Evolutionary conservation across 2,113 vertebrate genomes (phyloP).

Genomic region (Naja naja): DNA sequence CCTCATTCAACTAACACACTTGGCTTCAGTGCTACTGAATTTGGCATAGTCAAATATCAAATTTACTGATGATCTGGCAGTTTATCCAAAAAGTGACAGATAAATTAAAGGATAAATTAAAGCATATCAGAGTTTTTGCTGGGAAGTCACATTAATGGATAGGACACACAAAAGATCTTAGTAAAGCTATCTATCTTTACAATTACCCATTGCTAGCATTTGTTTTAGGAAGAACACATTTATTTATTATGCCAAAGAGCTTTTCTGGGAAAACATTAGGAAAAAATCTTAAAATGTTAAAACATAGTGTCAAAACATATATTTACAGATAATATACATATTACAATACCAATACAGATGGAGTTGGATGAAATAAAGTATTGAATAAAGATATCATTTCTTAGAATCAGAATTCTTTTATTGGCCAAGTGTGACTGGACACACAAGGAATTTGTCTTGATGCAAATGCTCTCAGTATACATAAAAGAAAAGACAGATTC

Average conservation of each 20-base stretch:
- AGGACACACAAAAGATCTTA: not conserved
- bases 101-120: not conserved
- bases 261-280: not conserved
- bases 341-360: not conserved
- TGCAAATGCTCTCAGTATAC: no score
- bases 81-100: not conserved
- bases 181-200: not conserved
- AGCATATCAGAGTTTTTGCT: not conserved
- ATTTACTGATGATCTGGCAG: not conserved
- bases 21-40: not conserved
- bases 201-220: not conserved
- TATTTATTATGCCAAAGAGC: not conserved
- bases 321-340: not conserved
- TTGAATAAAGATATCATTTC: not conserved
- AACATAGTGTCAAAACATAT: not conserved
- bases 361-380: not conserved
- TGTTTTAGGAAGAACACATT: not conserved
- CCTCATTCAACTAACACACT: not conserved
- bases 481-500: no score
- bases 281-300: not conserved
- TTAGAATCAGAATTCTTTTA: no score
- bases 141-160: not conserved
- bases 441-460: no score
- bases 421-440: no score
- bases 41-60: conserved; percentile 15